Percentiles rank a stretch among this genome's conserved stretches.
Conservation (phyloP, 2,113 vertebrate genomes). For the Vanacampus margaritifer region DNA sequence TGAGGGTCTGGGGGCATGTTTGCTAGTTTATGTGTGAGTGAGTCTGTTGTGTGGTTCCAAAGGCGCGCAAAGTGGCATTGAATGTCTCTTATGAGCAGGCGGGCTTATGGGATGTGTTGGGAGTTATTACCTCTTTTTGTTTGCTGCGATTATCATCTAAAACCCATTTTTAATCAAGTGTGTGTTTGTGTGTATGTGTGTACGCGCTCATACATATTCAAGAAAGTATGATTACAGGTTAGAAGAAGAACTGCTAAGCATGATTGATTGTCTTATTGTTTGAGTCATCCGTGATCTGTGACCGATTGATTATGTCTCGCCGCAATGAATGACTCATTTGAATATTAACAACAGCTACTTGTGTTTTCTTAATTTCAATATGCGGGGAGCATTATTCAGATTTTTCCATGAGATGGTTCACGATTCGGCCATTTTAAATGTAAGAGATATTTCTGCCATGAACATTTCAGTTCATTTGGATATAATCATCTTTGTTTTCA, state of each 20-base stretch:
- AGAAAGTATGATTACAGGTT: conserved; percentile 59
- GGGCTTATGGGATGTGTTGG: background rate
- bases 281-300: conserved; percentile 59
- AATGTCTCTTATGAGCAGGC: background rate
- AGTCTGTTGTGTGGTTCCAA: background rate
- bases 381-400: background rate
- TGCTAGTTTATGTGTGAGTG: background rate
- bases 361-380: conserved; percentile 6
- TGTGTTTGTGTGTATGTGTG: background rate
- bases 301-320: conserved; percentile 40
- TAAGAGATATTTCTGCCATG: background rate
- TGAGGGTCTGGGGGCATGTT: conserved; percentile 15
- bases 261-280: conserved; percentile 66
- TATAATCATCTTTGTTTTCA: no score
- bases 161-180: conserved; percentile 1
- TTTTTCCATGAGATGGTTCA: background rate
- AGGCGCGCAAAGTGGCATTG: background rate
- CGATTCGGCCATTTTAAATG: background rate
- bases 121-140: background rate
- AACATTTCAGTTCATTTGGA: no score
- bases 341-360: conserved; percentile 44
- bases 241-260: conserved; percentile 50
- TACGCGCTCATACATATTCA: conserved; percentile 58
- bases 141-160: background rate
- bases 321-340: conserved; percentile 35